Base-by-base conservation (phyloP, 2,113 vertebrate species). In the Tricholaema leucomelas region DNA sequence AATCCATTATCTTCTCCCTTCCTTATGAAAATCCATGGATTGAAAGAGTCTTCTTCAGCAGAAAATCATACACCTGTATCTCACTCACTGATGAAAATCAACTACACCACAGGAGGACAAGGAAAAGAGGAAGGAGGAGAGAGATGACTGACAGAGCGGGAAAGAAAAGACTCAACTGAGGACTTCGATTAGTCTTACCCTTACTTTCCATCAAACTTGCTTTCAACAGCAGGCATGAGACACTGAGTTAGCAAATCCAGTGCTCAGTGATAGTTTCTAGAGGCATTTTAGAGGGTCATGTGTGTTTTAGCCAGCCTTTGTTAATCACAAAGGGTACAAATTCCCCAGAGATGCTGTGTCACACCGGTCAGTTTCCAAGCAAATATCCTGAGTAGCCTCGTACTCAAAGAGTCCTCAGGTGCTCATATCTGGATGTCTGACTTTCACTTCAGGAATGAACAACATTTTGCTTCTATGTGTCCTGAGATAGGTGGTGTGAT, bases 101-200 rank as follows among this genome's bases (percentile, higher is more conserved):
- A 5, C 12, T 48, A 15, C 8, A 40, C 4, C 40, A 35, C 23
- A 63, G 38, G 2, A 67, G 18, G 40, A 65, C 24, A 59, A 64
- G 23, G 7, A 94, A 87, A 83, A 27, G 31, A 88, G 36, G 31
- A 85, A 79, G 46, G 31, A 59, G 20, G 17, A 86, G 73, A 86
- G 12, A 4, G 24, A 9, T 77, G 44, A 52, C 23, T 81, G 23
- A 14, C 14, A 55, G 8, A 46, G 15, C n/a, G 31, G 23, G 21
- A 79, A 60, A 85, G 18, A 80, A 82, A 79, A 61, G 25, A 6
- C 3, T 81, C 48, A 46, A 18, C 2, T 60, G 25, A 73, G 11
- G 12, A 48, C 3, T 59, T 50, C 55, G 31, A 5, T 17, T 44
- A 7, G 15, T 73, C 19, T 90, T 40, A 59, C 20, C 4, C 12